Conservation (phyloP, 2,113 vertebrate species). For the Pteropus alecto region DNA sequence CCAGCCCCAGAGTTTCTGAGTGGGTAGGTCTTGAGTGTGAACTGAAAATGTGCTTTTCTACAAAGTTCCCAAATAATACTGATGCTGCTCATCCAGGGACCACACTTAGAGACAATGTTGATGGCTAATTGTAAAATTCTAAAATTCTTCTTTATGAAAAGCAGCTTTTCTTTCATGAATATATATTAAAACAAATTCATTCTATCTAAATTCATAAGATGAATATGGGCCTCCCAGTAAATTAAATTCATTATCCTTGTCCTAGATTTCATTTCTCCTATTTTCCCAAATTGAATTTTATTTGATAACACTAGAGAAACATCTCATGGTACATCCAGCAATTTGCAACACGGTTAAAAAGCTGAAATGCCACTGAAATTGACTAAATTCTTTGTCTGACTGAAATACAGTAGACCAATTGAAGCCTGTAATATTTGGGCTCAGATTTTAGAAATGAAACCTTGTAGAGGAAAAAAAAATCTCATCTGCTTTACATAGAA, state of each 20-base stretch:
- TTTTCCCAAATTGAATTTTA: constrained; percentile 44
- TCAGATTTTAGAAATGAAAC: constrained; percentile 60
- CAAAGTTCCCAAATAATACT: not conserved
- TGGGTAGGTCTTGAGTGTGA: not conserved
- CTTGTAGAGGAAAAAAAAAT: not conserved
- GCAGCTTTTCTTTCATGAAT: not conserved
- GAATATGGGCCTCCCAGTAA: not conserved
- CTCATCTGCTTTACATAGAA: constrained; percentile 11
- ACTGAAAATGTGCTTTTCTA: not conserved
- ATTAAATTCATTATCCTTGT: not conserved
- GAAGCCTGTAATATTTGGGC: constrained; percentile 46
- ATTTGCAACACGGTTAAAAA: constrained; percentile 55
- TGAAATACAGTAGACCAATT: constrained; percentile 67
- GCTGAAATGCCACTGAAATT: constrained; percentile 57
- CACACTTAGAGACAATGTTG: not conserved
- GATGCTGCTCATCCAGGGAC: not conserved
- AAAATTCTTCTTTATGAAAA: not conserved
- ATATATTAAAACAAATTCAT: not conserved
- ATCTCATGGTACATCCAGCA: not conserved
- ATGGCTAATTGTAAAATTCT: not conserved
- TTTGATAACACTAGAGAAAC: constrained; percentile 46
- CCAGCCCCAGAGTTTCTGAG: not conserved
- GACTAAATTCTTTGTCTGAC: constrained; percentile 67
- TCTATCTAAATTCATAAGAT: not conserved
- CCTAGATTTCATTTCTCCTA: constrained; percentile 4